Percentiles rank a stretch among this genome's conserved stretches.
These are phyloP conservation scores for Orchestia grillus DNA, from an alignment of 1,140 invertebrate genomes.

Conservation along the genomic window DNA sequence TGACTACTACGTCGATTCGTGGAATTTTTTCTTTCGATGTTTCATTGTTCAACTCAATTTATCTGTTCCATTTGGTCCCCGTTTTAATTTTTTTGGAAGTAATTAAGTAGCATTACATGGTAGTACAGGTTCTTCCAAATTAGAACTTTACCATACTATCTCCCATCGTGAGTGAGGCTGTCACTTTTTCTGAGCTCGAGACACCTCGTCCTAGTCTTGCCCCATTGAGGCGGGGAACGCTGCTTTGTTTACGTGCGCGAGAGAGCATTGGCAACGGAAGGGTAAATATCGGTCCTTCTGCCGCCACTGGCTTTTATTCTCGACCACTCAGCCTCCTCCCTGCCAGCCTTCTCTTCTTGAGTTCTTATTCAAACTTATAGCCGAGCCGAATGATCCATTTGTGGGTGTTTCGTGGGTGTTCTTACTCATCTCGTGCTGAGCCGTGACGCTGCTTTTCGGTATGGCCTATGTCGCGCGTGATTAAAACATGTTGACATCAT, in stretches of 20 bases:
- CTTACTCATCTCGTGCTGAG: background rate
- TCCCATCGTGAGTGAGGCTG: background rate
- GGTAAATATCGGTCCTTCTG: conserved; percentile 44
- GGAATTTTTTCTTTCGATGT: background rate
- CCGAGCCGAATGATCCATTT: background rate
- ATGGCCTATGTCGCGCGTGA: background rate
- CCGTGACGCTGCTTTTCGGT: background rate
- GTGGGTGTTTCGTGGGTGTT: background rate
- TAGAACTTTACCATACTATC: background rate
- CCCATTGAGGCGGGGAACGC: background rate
- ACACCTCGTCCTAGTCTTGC: background rate
- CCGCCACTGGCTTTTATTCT: conserved; percentile 33
- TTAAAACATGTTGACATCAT: background rate
- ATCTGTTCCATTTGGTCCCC: background rate
- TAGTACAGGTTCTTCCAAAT: background rate
- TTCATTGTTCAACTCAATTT: background rate
- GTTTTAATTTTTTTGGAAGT: background rate
- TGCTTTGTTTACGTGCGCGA: conserved; percentile 4
- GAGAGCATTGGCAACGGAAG: conserved; percentile 44
- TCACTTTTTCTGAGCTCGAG: background rate
- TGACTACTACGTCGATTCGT: background rate
- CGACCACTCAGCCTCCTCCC: background rate
- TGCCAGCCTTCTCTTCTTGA: background rate
- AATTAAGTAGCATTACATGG: background rate
- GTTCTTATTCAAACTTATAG: background rate